Percentiles rank a stretch among this genome's conserved stretches.
Evolutionary conservation across 2,888 invertebrate species (phyloP).

Genomic region (Pemphredon lugubris): DNA sequence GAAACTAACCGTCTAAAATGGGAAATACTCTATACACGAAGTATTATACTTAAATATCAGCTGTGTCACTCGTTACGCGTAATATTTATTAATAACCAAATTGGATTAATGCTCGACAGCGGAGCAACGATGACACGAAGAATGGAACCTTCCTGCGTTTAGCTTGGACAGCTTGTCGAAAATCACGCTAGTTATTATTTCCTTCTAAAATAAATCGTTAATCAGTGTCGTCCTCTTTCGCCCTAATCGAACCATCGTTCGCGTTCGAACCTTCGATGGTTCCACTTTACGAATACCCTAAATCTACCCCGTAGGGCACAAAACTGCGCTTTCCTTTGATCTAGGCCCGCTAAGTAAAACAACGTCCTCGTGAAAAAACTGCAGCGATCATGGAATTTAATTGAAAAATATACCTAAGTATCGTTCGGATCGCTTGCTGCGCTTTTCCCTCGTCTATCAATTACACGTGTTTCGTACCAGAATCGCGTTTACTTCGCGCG

Average conservation of each 20-base stretch:
- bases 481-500: too few species aligned
- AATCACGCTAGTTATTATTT: too few species aligned
- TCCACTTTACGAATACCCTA: background rate
- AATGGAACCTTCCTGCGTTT: too few species aligned
- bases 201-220: too few species aligned
- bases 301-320: background rate
- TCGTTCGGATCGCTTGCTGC: background rate
- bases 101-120: background rate
- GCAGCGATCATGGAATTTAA: constrained; percentile 10
- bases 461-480: background rate
- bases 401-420: too few species aligned
- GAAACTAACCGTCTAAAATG: constrained; percentile 16
- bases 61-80: constrained; percentile 22
- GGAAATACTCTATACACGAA: constrained; percentile 17
- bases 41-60: constrained; percentile 10
- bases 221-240: too few species aligned
- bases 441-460: too few species aligned
- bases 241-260: too few species aligned
- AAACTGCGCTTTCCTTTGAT: background rate
- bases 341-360: constrained; percentile 14
- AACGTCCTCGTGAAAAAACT: background rate
- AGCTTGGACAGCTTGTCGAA: too few species aligned
- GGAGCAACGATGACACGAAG: background rate
- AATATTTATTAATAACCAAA: constrained; percentile 16
- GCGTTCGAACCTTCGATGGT: too few species aligned